These are phyloP conservation scores for Drosophila robusta DNA, from an alignment of 2,888 invertebrate genomes.

Conservation along the genomic window DNA sequence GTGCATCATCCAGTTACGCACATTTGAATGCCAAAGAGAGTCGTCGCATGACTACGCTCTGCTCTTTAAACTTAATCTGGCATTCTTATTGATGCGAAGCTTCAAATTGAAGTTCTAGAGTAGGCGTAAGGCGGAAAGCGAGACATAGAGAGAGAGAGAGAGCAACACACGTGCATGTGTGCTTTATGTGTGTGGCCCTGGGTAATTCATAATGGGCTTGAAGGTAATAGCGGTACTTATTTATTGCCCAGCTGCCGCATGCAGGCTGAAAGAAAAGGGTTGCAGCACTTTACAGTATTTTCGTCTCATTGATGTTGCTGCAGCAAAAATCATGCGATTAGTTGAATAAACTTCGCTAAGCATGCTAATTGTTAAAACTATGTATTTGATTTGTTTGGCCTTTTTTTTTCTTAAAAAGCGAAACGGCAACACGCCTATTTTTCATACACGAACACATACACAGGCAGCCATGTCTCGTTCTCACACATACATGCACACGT, in stretches of 20 bases:
- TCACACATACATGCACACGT: slow-evolving; percentile 43
- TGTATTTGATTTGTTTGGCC: slow-evolving; percentile 52
- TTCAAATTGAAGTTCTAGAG: slow-evolving; percentile 29
- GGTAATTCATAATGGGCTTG: slow-evolving; percentile 50
- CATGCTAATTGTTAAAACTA: slow-evolving; percentile 56
- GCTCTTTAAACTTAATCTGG: slow-evolving; percentile 9
- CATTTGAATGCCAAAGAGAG: slow-evolving; percentile 32
- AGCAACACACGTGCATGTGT: slow-evolving; percentile 41
- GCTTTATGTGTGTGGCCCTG: slow-evolving; percentile 1
- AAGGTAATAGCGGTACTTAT: slow-evolving; percentile 44
- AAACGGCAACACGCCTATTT: slow-evolving; percentile 74
- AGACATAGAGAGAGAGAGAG: slow-evolving; percentile 14
- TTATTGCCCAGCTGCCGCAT: slow-evolving; percentile 52
- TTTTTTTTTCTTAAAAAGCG: slow-evolving; percentile 48
- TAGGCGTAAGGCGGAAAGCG: slow-evolving; percentile 17
- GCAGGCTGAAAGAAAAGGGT: slow-evolving; percentile 52
- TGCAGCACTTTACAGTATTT: slow-evolving; percentile 40
- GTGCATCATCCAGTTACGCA: slow-evolving; percentile 40
- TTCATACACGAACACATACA: slow-evolving; percentile 53
- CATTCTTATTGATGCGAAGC: slow-evolving; percentile 32
- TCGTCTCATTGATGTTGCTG: slow-evolving; percentile 16
- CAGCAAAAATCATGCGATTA: slow-evolving; percentile 28
- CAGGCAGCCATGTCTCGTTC: slow-evolving; percentile 71
- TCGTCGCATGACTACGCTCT: slow-evolving; percentile 20
- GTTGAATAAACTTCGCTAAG: slow-evolving; percentile 23